Base-by-base conservation (phyloP, 2,797 vertebrate genomes). In the Coluber constrictor region DNA sequence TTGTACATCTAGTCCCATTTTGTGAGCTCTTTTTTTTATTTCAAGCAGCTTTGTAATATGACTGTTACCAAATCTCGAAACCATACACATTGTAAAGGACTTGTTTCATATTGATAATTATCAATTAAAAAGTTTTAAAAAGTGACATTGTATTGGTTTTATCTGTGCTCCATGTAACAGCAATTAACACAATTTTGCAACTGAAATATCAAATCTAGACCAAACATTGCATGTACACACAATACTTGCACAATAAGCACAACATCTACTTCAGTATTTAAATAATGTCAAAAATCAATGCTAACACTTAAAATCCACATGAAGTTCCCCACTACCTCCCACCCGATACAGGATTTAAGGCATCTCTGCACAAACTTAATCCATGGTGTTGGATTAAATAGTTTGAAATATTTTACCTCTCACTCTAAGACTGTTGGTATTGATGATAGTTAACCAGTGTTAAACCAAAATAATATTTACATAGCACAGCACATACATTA, bases 391-490 rank as follows among this genome's bases (percentile, higher is more conserved):
- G 94, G 70, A 95, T 96, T 96, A 96, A 97, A 97, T 97, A 97
- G 97, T 97, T 95, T 97, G 97, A 95, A 86, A 96, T 93, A 88
- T 94, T 95, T 94, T 96, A 96, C 97, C 96, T 98, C 98, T 96
- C 37, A 79, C 97, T 97, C 96, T 98, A 97, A 97, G 98, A 98
- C 96, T 97, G 97, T 98, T 98, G 97, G 98, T 97, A 96, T 97
- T 96, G 97, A 97, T 96, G 97, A 98, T 97, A 97, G 97, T 98
- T 98, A 98, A 98, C 98, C 98, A 98, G 98, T 98, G 98, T 98
- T 98, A 98, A 98, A 98, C 98, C 98, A 98, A 98, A 98, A 98
- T 98, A 98, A 98, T 99, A 98, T 98, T 98, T 98, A 98, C 98
- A 98, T 93, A 98, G 97, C 98, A 98, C 98, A 97, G 97, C 97